Percentiles rank a stretch among this genome's conserved stretches.
phyloP scores from a whole-genome alignment of 2,888 invertebrate species.

The Drosophila cracens region DNA sequence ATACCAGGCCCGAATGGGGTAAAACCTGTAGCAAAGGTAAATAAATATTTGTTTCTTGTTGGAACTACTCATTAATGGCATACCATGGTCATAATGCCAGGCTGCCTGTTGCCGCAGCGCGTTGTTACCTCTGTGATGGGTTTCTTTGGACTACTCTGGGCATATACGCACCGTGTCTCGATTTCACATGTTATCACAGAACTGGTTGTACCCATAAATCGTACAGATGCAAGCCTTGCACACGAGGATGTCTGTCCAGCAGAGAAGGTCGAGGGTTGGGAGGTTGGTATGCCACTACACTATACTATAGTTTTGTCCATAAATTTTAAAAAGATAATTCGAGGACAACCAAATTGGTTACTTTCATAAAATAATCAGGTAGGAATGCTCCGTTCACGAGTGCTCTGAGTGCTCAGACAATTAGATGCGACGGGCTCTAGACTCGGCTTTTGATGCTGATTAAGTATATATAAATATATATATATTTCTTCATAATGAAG shows the following conservation, averaged over 20 bases:
- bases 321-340: neutral
- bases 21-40: slow-evolving; percentile 17
- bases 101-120: slow-evolving; percentile 88
- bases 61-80: neutral
- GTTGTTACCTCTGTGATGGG: slow-evolving; percentile 89
- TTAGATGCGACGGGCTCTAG: neutral
- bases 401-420: neutral
- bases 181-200: slow-evolving; percentile 89
- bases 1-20: slow-evolving; percentile 33
- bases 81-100: slow-evolving; percentile 77
- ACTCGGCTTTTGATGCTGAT: neutral
- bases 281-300: neutral
- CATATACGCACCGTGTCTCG: slow-evolving; percentile 89
- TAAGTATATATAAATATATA: neutral
- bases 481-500: neutral
- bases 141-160: slow-evolving; percentile 88
- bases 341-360: neutral
- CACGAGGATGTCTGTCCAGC: slow-evolving; percentile 15
- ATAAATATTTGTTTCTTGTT: neutral
- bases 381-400: neutral
- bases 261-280: accelerated
- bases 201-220: slow-evolving; percentile 45
- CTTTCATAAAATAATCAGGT: neutral
- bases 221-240: neutral
- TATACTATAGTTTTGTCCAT: neutral